These are phyloP conservation scores for Gopherus flavomarginatus DNA, from an alignment of 2,113 vertebrate genomes.

Conservation along the genomic window DNA sequence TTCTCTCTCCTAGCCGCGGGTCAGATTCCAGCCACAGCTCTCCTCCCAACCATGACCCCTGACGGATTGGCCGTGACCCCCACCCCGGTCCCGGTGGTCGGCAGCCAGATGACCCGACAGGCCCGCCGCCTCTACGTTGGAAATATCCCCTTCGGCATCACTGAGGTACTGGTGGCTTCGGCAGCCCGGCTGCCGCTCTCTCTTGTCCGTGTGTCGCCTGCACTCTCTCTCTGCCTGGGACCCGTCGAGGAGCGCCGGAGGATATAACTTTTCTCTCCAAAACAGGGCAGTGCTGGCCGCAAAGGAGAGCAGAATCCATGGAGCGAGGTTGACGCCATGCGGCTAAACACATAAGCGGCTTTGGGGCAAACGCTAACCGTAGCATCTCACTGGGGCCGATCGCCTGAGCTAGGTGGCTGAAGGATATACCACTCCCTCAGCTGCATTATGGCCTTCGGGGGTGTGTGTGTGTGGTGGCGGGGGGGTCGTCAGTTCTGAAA, in stretches of 20 bases:
- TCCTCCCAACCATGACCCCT: conserved; percentile 93
- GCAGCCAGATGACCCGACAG: conserved; percentile 95
- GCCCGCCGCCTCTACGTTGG: conserved; percentile 92
- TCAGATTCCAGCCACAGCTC: conserved; percentile 93
- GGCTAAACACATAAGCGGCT: not conserved
- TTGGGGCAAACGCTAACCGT: not conserved
- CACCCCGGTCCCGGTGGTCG: conserved; percentile 92
- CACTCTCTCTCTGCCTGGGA: not conserved
- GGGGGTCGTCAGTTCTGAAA: not conserved
- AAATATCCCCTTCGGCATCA: conserved; percentile 95
- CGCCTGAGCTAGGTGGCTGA: not conserved
- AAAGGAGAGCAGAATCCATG: not conserved
- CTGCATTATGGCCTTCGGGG: not conserved
- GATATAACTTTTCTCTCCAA: not conserved
- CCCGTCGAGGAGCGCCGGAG: not conserved
- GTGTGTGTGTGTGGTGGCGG: too few relatives aligned
- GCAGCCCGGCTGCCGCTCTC: not conserved
- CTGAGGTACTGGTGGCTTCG: conserved; percentile 82
- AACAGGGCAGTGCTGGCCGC: not conserved
- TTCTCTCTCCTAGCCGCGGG: conserved; percentile 84
- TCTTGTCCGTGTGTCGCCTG: not conserved
- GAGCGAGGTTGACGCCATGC: too few relatives aligned
- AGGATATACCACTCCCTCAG: not conserved
- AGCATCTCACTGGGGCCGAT: not conserved
- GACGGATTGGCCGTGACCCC: conserved; percentile 92